Conservation (phyloP, 2,888 invertebrate species). For the Elmis aenea region DNA sequence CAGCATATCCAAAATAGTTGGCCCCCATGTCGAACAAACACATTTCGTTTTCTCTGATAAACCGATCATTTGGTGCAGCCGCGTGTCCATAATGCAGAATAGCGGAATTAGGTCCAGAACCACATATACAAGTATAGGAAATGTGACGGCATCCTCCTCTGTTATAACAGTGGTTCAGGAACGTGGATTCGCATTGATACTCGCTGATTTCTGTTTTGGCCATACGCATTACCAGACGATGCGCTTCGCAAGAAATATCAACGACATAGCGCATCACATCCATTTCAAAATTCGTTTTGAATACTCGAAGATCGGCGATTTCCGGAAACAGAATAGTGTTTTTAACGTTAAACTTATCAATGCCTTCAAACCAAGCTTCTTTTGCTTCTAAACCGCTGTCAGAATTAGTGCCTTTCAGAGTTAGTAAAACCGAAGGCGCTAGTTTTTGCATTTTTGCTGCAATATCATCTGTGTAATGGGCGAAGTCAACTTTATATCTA, state of each 20-base stretch:
- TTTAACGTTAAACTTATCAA: slow-evolving; percentile 73
- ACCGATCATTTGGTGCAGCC: slow-evolving; percentile 83
- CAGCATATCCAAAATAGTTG: slow-evolving; percentile 92
- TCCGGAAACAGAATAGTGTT: slow-evolving; percentile 71
- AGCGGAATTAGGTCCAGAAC: slow-evolving; percentile 82
- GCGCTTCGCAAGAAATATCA: slow-evolving; percentile 93
- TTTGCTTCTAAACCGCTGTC: slow-evolving; percentile 78
- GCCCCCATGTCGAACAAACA: slow-evolving; percentile 99
- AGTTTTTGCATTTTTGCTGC: too few relatives aligned
- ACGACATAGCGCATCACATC: slow-evolving; percentile 87
- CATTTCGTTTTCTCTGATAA: slow-evolving; percentile 79
- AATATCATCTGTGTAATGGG: too few relatives aligned
- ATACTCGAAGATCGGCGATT: slow-evolving; percentile 82
- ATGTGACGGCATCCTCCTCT: slow-evolving; percentile 86
- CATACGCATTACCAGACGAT: slow-evolving; percentile 82
- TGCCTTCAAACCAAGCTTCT: slow-evolving; percentile 82
- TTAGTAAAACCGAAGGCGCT: too few relatives aligned
- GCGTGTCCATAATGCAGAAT: slow-evolving; percentile 97
- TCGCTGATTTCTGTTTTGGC: slow-evolving; percentile 71
- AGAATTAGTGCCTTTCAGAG: slow-evolving; percentile 82
- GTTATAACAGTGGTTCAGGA: slow-evolving; percentile 80
- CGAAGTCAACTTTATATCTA: slow-evolving; percentile 80
- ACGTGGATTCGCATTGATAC: slow-evolving; percentile 81
- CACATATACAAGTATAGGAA: slow-evolving; percentile 96
- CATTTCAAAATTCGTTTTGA: slow-evolving; percentile 78